Base-by-base conservation (phyloP, 2,113 vertebrate species). In the Lucifuga dentata region DNA sequence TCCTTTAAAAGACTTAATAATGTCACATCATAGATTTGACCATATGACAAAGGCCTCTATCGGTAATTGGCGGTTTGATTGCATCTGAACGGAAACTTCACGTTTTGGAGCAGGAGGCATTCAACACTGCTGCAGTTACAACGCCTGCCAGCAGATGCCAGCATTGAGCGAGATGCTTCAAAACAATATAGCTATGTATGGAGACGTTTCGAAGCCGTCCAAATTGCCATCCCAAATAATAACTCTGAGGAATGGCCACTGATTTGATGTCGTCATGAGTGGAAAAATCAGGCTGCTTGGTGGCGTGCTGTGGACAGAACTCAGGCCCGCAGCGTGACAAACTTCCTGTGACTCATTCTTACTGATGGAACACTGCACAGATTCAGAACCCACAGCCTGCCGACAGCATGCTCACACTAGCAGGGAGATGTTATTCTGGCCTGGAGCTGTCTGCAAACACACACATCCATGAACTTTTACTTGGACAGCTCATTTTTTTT, bases 321-420 rank as follows among this genome's bases (percentile, higher is more conserved):
- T 61, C 40, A 20, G 58, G 73, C 51, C 76, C 48, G 76, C 63
- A 66, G 66, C 51, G 49, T 66, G 81, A 83, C 78, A 78, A 66
- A 66, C 62, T 29, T 49, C 76, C 69, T 78, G 76, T 88, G 86
- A 88, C 38, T 86, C 84, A 80, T 67, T 59, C 33, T 40, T n/a
- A 32, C 52, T 70, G 65, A 56, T 35, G 52, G 68, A 44, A 61
- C 59, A 40, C 11, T 23, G 67, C 67, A 56, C 39, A 38, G 70
- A 69, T 29, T n/a, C 41, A 44, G 58, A 60, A 41, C 40, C 48
- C 45, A 11, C 49, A 43, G 36, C 23, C 49, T 58, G 60, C 70
- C 70, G 71, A 52, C 66, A 63, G 32, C 39, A 60, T 57, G 52
- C 69, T 73, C 69, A 65, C 53, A 58, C 33, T 59, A 61, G 29